Percentiles rank a stretch among this genome's conserved stretches.
Evolutionary conservation across 2,797 vertebrate species (phyloP).

Genomic region (Pristis pectinata): DNA sequence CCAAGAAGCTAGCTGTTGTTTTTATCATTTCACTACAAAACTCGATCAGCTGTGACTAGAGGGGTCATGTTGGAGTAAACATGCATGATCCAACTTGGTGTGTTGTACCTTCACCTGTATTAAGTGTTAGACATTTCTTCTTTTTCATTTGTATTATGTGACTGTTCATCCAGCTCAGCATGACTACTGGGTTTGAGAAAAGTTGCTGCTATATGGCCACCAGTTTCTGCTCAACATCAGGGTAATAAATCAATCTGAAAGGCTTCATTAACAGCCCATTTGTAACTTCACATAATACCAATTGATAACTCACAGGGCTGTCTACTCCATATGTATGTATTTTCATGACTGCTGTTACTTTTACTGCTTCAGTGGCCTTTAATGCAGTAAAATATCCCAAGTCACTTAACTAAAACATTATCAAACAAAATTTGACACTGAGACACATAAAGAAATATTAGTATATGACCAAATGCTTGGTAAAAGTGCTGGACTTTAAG

Average conservation of each 20-base stretch:
- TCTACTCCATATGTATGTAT: too few species aligned
- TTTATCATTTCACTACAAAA: neutral
- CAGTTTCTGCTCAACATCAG: neutral
- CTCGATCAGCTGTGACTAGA: neutral
- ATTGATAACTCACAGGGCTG: neutral
- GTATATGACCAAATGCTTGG: neutral
- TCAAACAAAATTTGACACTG: neutral
- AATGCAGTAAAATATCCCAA: neutral
- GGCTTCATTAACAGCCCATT: neutral
- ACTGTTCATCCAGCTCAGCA: neutral
- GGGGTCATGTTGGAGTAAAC: neutral
- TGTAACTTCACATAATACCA: neutral
- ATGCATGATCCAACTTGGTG: neutral
- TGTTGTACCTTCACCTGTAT: neutral
- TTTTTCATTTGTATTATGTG: neutral
- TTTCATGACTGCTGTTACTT: neutral
- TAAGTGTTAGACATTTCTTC: neutral
- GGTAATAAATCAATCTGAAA: neutral
- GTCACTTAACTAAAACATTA: neutral
- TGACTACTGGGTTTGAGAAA: neutral
- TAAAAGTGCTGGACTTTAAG: neutral
- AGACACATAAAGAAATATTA: neutral
- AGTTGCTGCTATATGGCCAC: neutral
- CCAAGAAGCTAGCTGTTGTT: neutral
- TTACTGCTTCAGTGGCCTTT: neutral